Evolutionary conservation across 2,113 vertebrate species (phyloP).

Genomic region (Agelaius phoeniceus): DNA sequence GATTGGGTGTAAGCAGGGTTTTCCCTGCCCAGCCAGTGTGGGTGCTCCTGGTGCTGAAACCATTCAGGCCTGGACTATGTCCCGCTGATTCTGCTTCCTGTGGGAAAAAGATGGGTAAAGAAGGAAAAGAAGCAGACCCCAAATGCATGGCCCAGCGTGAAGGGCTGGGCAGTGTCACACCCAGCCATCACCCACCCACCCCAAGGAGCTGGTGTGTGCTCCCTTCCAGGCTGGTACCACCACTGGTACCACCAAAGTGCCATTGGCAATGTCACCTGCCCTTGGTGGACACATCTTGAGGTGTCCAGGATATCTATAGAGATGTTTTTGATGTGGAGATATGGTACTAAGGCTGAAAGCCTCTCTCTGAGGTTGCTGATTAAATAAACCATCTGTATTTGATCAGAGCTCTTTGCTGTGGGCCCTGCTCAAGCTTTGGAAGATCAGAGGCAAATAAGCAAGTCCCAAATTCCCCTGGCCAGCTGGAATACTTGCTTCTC

Average conservation of each 20-base stretch:
- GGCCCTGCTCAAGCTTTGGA: background rate
- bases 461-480: accelerated
- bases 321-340: background rate
- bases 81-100: accelerated
- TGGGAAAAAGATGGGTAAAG: background rate
- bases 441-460: background rate
- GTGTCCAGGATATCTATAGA: background rate
- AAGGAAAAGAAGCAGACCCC: background rate
- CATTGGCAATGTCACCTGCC: background rate
- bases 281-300: background rate
- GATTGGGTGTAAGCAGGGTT: background rate
- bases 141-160: accelerated
- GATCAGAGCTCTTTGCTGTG: background rate
- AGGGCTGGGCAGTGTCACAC: background rate
- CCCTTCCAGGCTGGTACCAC: background rate
- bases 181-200: accelerated
- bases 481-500: background rate
- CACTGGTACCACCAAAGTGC: accelerated
- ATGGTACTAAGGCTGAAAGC: background rate
- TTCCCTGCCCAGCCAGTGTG: background rate
- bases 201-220: accelerated
- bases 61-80: accelerated
- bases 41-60: background rate
- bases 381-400: background rate
- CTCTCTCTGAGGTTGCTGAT: background rate